Evolutionary conservation across 1,140 invertebrate species (phyloP).

Genomic region (Drosophila watanabei): DNA sequence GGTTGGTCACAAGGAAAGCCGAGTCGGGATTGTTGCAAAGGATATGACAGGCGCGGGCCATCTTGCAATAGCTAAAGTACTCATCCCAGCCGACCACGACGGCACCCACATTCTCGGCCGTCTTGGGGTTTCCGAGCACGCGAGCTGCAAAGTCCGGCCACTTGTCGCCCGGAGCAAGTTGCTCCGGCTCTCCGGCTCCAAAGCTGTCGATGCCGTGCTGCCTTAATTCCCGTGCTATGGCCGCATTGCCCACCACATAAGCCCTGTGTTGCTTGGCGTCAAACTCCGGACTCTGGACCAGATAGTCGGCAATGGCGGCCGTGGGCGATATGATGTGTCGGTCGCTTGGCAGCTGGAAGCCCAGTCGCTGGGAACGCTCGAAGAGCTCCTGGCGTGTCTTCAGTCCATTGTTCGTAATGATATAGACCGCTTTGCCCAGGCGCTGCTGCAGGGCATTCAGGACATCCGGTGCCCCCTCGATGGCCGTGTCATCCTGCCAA

Average conservation of each 20-base stretch:
- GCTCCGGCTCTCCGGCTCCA: conserved; percentile 88
- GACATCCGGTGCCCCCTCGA: conserved; percentile 90
- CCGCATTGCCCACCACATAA: conserved; percentile 94
- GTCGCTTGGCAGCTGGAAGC: conserved; percentile 90
- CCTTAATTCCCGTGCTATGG: conserved; percentile 93
- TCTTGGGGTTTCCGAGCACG: conserved; percentile 70
- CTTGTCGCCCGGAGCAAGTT: conserved; percentile 34
- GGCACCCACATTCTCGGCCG: conserved; percentile 91
- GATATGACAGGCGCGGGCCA: conserved; percentile 95
- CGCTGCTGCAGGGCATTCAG: conserved; percentile 89
- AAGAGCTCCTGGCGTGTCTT: conserved; percentile 93
- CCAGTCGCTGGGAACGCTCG: conserved; percentile 91
- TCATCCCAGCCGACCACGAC: conserved; percentile 97
- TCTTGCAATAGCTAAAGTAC: conserved; percentile 95
- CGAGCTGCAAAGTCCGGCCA: conserved; percentile 79
- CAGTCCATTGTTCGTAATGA: conserved; percentile 98
- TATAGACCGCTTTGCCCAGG: conserved; percentile 94
- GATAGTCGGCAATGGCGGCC: conserved; percentile 92
- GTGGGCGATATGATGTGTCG: conserved; percentile 95
- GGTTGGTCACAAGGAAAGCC: conserved; percentile 96
- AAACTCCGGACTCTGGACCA: conserved; percentile 89
- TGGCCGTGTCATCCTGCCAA: conserved; percentile 91
- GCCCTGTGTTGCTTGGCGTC: conserved; percentile 89
- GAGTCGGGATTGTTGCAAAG: conserved; percentile 87
- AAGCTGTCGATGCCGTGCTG: conserved; percentile 91